Conservation (phyloP, 2,113 vertebrate genomes). For the Poeciliopsis turrubarensis region DNA sequence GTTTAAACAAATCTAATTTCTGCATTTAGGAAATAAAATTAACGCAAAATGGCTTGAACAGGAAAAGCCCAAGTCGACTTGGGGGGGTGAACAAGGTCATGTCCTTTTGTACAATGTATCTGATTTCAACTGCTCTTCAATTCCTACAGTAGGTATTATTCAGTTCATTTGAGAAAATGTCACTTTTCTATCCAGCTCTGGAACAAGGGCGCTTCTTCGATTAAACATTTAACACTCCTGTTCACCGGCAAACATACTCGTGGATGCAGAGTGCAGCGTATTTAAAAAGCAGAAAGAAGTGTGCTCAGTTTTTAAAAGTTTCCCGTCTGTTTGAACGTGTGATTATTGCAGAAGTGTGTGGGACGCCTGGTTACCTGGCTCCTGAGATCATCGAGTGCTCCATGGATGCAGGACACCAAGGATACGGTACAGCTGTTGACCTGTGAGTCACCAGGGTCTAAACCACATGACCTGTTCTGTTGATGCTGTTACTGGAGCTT, state of each 20-base stretch:
- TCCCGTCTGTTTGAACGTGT: constrained; percentile 4
- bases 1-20: too few species aligned
- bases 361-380: constrained; percentile 94
- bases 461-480: not conserved
- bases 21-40: too few species aligned
- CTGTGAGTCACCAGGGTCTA: constrained; percentile 83
- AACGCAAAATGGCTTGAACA: too few species aligned
- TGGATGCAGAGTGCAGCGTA: not conserved
- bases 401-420: constrained; percentile 88
- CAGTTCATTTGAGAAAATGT: not conserved
- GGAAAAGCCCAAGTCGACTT: too few species aligned
- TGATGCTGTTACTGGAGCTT: not conserved
- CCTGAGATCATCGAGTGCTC: constrained; percentile 97
- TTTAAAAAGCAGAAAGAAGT: not conserved
- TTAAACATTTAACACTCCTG: not conserved
- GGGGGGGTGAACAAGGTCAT: too few species aligned
- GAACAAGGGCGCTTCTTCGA: not conserved
- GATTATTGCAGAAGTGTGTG: constrained; percentile 88
- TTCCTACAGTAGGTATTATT: not conserved
- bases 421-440: constrained; percentile 91
- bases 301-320: not conserved
- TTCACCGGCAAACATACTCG: not conserved
- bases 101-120: too few species aligned
- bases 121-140: too few species aligned
- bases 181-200: not conserved